Base-by-base conservation (phyloP, 2,797 vertebrate species). In the Bradypodion pumilum region DNA sequence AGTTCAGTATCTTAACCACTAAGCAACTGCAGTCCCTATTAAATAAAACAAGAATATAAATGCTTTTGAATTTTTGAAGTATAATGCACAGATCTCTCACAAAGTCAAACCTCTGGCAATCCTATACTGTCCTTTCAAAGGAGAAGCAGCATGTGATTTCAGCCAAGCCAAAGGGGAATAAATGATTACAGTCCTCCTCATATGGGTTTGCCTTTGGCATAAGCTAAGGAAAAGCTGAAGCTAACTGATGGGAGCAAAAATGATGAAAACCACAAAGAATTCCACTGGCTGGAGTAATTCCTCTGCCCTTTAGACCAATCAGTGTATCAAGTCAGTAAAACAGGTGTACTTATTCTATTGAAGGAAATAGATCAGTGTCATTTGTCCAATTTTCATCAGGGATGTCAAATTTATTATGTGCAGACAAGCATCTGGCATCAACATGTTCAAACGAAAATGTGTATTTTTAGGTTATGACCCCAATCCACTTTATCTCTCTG, bases 331-430 rank as follows among this genome's bases (percentile, higher is more conserved):
- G 65, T 88, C 81, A 80, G 23, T 62, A 21, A 15, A 80, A 85
- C 3, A 80, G 78, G 52, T 76, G 76, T 83, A 75, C 85, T 42
- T 16, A 70, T 76, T 62, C 35, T 68, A 13, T 12, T 23, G 79
- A 80, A 62, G 70, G 10, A 84, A 59, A 63, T 23, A 79, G 1
- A 62, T 4, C 74, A 75, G 59, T 15, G 85, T 81, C 35, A 72
- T 84, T 82, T 85, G 42, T 44, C 27, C 10, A n/a, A 4, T 74
- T 15, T 75, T 80, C 66, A 23, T 78, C 0, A 81, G 0, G 66
- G 21, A 16, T 59, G 88, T 89, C 83, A 72, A 13, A 85, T 86
- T 87, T 81, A 81, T 60, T 4, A 74, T 76, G 68, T 1, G 16
- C 40, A 29, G 42, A n/a, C 49, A 87, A 74, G 19, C 35, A 88